Base-by-base conservation (phyloP, 2,797 vertebrate genomes). In the Crocidura indochinensis region DNA sequence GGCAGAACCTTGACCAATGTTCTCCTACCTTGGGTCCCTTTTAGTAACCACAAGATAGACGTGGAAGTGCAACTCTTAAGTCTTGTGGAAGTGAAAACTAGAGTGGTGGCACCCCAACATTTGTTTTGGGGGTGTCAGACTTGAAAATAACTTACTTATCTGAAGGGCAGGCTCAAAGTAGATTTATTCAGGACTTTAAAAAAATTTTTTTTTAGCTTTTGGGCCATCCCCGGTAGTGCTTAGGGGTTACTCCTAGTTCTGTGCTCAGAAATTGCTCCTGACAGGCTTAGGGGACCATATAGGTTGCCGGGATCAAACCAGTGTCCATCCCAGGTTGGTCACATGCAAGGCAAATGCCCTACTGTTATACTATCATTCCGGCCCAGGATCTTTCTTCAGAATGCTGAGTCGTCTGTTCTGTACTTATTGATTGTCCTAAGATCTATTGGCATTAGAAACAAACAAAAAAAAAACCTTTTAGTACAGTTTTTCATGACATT, bases 1-100 rank as follows among this genome's bases (percentile, higher is more conserved):
- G 4, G 19, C 31, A 46, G 94, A 69, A 56, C 60, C 75, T 90
- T 38, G 46, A n/a, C 83, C 67, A 2, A 19, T 12, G 49, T 51
- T 47, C 26, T 15, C 51, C 72, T 76, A 77, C 84, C 27, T 73
- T 9, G 38, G 49, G 72, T 3, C 81, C 71, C 67, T 64, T 49
- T 69, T 62, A 20, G 31, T 44, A 72, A 84, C 91, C 92, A 19
- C 71, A 38, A 5, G 68, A 44, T 78, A 81, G 7, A 60, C 73
- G 24, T 84, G 81, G 88, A 94, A 93, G 90, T 93, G 84, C 31
- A 79, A 87, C 93, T 80, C 5, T 60, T 8, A 29, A 80, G 69
- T 49, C 74, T 85, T 24, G 24, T 83, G 80, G 96, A 93, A 94
- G 91, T 92, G 95, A 93, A 84, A 96, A 31, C 72, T 46, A 53